Evolutionary conservation across 2,888 invertebrate genomes (phyloP).

Genomic region (Brenthis daphne): DNA sequence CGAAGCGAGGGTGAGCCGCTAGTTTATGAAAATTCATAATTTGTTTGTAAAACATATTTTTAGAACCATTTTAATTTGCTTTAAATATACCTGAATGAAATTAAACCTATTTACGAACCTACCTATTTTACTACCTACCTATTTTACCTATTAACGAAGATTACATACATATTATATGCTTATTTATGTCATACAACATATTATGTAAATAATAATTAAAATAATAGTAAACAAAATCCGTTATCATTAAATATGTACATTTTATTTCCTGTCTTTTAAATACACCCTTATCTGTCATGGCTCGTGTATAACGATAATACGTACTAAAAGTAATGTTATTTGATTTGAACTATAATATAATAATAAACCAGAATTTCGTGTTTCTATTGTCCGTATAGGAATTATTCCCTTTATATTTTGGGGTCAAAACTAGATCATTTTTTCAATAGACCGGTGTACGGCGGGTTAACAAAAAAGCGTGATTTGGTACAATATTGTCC

Average conservation of each 20-base stretch:
- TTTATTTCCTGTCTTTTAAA: conserved; percentile 1
- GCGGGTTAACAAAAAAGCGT: conserved; percentile 66
- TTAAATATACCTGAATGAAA: too few relatives aligned
- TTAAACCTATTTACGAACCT: too few relatives aligned
- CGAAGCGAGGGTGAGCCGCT: too few relatives aligned
- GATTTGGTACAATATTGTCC: conserved; percentile 76
- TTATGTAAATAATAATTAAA: too few relatives aligned
- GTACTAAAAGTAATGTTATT: conserved; percentile 31
- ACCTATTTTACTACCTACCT: too few relatives aligned
- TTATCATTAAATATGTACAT: not conserved
- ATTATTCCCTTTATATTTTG: conserved; percentile 49
- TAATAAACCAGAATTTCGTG: conserved; percentile 66
- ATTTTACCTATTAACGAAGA: too few relatives aligned
- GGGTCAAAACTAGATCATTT: conserved; percentile 78
- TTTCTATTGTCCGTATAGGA: conserved; percentile 62
- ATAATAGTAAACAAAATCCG: too few relatives aligned
- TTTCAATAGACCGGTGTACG: conserved; percentile 60
- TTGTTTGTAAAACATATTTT: too few relatives aligned
- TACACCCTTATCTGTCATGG: conserved; percentile 16
- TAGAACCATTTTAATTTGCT: too few relatives aligned
- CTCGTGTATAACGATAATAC: conserved; percentile 26
- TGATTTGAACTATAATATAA: conserved; percentile 34
- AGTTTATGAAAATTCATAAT: too few relatives aligned
- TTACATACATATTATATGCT: too few relatives aligned
- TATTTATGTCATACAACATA: too few relatives aligned